These are phyloP conservation scores for Drosophila trapezifrons DNA, from an alignment of 1,140 invertebrate species.

Conservation along the genomic window DNA sequence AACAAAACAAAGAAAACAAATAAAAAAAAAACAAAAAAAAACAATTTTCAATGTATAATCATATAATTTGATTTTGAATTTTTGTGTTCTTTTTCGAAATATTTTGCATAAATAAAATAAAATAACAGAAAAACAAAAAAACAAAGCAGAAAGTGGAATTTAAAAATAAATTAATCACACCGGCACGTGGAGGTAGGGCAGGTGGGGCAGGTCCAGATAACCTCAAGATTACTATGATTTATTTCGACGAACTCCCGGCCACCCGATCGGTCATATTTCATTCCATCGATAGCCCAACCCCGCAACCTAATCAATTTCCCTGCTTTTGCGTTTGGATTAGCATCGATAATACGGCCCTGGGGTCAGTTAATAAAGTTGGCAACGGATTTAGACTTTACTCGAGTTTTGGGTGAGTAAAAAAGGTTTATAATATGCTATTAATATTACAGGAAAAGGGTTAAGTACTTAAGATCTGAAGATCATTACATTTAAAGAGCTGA, in stretches of 20 bases:
- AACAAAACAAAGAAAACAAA: constrained; percentile 54
- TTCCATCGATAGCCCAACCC: constrained; percentile 27
- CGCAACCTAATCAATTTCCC: constrained; percentile 30
- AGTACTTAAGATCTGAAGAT: no score
- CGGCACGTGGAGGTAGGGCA: background rate
- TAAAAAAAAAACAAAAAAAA: constrained; percentile 26
- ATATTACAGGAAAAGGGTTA: no score
- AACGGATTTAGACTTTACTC: background rate
- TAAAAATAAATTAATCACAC: background rate
- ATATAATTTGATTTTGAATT: constrained; percentile 80
- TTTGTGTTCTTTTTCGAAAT: constrained; percentile 84
- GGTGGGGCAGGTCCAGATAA: constrained; percentile 17
- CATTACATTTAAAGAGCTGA: no score
- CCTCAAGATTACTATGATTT: constrained; percentile 61
- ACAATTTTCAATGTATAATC: constrained; percentile 82
- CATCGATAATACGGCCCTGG: constrained; percentile 15
- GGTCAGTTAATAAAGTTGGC: background rate
- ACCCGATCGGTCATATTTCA: constrained; percentile 31
- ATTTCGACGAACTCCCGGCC: constrained; percentile 28
- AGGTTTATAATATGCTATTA: no score
- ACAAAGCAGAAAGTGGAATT: constrained; percentile 2
- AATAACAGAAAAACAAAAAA: constrained; percentile 81
- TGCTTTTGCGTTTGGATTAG: constrained; percentile 19
- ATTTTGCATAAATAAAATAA: constrained; percentile 84
- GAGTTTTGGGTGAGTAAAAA: no score